Evolutionary conservation across 2,888 invertebrate species (phyloP).

Genomic region (Pharmacophagus antenor): DNA sequence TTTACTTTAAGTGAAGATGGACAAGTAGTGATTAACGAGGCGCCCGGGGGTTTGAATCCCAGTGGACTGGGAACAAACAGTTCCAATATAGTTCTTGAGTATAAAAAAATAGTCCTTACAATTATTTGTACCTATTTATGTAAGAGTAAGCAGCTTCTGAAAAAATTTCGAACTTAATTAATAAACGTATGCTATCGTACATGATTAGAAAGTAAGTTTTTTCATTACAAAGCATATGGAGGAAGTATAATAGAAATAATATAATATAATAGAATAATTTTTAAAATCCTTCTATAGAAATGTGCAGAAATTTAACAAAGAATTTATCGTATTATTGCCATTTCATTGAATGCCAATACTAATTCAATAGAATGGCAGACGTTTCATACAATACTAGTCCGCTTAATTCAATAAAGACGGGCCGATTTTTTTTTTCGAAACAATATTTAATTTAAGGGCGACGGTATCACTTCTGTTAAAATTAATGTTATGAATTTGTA

Average conservation of each 20-base stretch:
- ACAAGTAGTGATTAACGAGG: background rate
- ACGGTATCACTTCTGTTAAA: background rate
- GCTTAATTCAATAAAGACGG: slow-evolving; percentile 17
- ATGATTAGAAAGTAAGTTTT: no score
- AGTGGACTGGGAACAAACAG: background rate
- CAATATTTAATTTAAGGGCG: background rate
- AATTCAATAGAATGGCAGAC: slow-evolving; percentile 21
- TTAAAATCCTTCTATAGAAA: slow-evolving; percentile 17
- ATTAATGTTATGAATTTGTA: no score
- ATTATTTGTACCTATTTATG: no score
- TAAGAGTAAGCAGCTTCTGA: no score
- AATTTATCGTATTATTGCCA: slow-evolving; percentile 18
- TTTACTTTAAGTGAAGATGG: background rate
- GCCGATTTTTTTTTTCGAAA: slow-evolving; percentile 8
- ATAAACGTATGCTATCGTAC: no score
- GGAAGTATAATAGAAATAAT: no score
- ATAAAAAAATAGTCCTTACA: no score
- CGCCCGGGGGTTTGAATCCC: background rate
- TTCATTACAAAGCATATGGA: no score
- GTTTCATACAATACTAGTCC: slow-evolving; percentile 8
- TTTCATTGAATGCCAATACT: slow-evolving; percentile 21
- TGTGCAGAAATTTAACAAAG: slow-evolving; percentile 11
- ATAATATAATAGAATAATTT: no score
- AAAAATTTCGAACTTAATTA: no score
- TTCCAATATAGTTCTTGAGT: background rate